Conservation (phyloP, 64 coral and sea anemone genomes). For the Dendrophyllia cribrosa region DNA sequence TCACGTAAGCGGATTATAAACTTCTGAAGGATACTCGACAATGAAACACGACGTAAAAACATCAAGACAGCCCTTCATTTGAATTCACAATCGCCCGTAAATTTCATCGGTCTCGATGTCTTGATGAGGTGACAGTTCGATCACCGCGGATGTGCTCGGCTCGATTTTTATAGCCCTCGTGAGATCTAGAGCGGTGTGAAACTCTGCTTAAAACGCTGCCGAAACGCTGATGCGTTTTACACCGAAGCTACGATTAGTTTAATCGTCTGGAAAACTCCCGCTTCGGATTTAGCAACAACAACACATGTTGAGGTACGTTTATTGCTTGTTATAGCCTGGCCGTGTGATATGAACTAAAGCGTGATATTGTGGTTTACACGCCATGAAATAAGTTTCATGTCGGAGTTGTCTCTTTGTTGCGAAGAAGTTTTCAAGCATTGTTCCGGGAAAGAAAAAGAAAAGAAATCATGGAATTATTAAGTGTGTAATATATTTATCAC, state of each 20-base stretch:
- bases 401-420: not conserved
- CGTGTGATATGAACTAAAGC: not conserved
- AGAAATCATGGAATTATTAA: conserved; percentile 29
- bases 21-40: not conserved
- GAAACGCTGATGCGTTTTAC: not conserved
- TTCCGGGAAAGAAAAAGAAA: not conserved
- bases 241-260: not conserved
- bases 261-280: conserved; percentile 22
- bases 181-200: not conserved
- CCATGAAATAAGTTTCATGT: not conserved
- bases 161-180: not conserved
- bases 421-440: not conserved
- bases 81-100: not conserved
- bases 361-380: not conserved
- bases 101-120: not conserved
- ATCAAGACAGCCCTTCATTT: conserved; percentile 22
- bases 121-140: conserved; percentile 27
- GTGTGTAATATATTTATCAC: conserved; percentile 50
- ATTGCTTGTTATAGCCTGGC: too few species aligned
- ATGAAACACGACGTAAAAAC: not conserved
- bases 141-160: not conserved
- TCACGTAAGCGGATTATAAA: conserved; percentile 45
- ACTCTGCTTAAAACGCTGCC: not conserved
- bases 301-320: conserved; percentile 37
- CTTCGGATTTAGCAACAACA: not conserved